phyloP scores from a whole-genome alignment of 2,797 vertebrate genomes.

The Scomberomorus guttatus region DNA sequence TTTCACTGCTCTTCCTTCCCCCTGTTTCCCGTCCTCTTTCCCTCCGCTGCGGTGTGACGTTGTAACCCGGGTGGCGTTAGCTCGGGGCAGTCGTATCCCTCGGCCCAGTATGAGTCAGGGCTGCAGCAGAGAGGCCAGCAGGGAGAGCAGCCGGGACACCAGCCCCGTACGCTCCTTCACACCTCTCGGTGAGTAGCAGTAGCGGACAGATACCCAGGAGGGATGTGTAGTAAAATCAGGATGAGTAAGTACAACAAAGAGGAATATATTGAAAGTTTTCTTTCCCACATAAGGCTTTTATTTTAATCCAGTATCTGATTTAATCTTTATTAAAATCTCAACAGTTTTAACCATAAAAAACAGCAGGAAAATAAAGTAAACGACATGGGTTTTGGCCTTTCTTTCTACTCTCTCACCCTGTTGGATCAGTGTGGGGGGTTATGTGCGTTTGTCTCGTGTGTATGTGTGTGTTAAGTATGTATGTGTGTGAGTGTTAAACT shows the following conservation, averaged over 20 bases:
- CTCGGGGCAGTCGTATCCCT: conserved; percentile 98
- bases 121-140: conserved; percentile 98
- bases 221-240: conserved; percentile 24
- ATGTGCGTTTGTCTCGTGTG: conserved; percentile 32
- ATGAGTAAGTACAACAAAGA: conserved; percentile 14
- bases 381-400: conserved; percentile 49
- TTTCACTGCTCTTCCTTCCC: conserved; percentile 64
- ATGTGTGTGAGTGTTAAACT: conserved; percentile 64
- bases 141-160: conserved; percentile 98
- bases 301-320: conserved; percentile 2
- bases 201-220: conserved; percentile 44
- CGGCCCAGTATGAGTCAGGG: conserved; percentile 99
- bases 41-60: conserved; percentile 39
- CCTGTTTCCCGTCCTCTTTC: not conserved
- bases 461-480: conserved; percentile 34
- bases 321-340: not conserved
- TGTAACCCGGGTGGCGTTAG: conserved; percentile 81
- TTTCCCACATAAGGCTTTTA: not conserved
- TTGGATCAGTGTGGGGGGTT: conserved; percentile 28
- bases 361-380: not conserved
- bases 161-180: conserved; percentile 98
- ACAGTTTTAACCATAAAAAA: not conserved
- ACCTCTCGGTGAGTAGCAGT: conserved; percentile 93
- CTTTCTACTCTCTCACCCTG: conserved; percentile 43
- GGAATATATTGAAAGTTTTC: not conserved